These are phyloP conservation scores for Macquaria ambigua DNA, from an alignment of 2,113 vertebrate genomes.

Conservation along the genomic window DNA sequence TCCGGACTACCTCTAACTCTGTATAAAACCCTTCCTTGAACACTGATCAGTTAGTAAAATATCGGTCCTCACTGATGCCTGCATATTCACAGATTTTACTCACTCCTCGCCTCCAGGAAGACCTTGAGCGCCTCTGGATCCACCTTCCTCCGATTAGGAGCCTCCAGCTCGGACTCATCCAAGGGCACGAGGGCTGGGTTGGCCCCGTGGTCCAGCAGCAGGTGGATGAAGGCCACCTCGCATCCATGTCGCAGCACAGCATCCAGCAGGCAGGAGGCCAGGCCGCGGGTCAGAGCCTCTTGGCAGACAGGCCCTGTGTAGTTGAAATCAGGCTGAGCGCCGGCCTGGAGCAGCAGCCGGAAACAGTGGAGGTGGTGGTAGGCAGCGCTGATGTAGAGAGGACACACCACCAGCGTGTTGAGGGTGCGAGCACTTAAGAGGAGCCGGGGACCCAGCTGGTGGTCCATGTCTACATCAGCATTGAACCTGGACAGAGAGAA, in stretches of 20 bases:
- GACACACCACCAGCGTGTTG: slow-evolving; percentile 93
- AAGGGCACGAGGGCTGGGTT: slow-evolving; percentile 88
- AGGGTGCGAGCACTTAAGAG: slow-evolving; percentile 87
- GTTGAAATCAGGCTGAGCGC: slow-evolving; percentile 94
- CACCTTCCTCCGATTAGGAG: slow-evolving; percentile 86
- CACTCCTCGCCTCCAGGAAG: slow-evolving; percentile 91
- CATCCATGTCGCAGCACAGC: slow-evolving; percentile 93
- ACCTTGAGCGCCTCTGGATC: slow-evolving; percentile 88
- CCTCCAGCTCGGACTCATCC: slow-evolving; percentile 83
- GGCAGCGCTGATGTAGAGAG: slow-evolving; percentile 94
- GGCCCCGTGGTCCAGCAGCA: slow-evolving; percentile 93
- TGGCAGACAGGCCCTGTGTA: slow-evolving; percentile 90
- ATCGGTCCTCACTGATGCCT: background rate
- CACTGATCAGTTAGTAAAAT: too few relatives aligned
- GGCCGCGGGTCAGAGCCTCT: slow-evolving; percentile 86
- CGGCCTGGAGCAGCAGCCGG: slow-evolving; percentile 90
- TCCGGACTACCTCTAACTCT: background rate
- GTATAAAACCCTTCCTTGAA: background rate
- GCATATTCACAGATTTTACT: slow-evolving; percentile 64
- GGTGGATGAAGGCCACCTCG: slow-evolving; percentile 87
- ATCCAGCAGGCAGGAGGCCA: slow-evolving; percentile 92
- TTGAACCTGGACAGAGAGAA: slow-evolving; percentile 84
- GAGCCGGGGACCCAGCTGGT: slow-evolving; percentile 84
- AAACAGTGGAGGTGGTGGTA: slow-evolving; percentile 95
- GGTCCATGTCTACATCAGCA: slow-evolving; percentile 93